Evolutionary conservation across 2,888 invertebrate genomes (phyloP).

Genomic region (Hartigia nigra): DNA sequence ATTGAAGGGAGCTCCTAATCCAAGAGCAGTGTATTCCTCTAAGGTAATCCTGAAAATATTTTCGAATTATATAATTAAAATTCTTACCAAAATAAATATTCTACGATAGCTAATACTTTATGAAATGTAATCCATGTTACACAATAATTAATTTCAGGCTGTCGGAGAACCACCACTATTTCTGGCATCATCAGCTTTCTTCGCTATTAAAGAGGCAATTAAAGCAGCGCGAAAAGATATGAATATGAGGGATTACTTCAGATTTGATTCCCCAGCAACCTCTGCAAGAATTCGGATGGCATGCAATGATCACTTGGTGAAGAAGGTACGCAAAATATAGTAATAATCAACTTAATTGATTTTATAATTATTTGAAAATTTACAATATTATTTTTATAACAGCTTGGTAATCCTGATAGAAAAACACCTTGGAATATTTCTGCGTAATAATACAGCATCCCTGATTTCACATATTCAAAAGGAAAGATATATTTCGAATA

Average conservation of each 20-base stretch:
- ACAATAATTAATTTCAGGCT: conserved; percentile 72
- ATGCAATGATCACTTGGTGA: conserved; percentile 85
- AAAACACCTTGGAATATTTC: conserved; percentile 40
- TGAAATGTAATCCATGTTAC: conserved; percentile 2
- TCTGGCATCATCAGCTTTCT: conserved; percentile 87
- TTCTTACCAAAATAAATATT: not conserved
- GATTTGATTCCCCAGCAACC: conserved; percentile 87
- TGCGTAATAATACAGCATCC: conserved; percentile 20
- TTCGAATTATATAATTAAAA: conserved; percentile 6
- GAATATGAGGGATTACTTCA: conserved; percentile 72
- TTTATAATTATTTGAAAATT: not conserved
- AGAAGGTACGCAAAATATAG: conserved; percentile 70
- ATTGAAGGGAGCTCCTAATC: conserved; percentile 90
- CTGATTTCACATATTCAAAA: not conserved
- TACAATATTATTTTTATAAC: conserved; percentile 4
- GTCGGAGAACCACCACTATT: conserved; percentile 96
- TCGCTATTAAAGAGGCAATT: conserved; percentile 91
- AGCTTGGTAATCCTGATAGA: conserved; percentile 41
- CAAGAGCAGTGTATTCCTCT: conserved; percentile 92
- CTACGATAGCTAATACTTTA: not conserved
- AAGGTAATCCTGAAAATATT: conserved; percentile 73
- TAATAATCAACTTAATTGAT: not conserved
- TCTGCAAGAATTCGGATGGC: conserved; percentile 90
- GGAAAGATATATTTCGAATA: not conserved
- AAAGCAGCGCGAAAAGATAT: conserved; percentile 80